Evolutionary conservation across 2,797 vertebrate species (phyloP).

Genomic region (Periophthalmus magnuspinnatus): DNA sequence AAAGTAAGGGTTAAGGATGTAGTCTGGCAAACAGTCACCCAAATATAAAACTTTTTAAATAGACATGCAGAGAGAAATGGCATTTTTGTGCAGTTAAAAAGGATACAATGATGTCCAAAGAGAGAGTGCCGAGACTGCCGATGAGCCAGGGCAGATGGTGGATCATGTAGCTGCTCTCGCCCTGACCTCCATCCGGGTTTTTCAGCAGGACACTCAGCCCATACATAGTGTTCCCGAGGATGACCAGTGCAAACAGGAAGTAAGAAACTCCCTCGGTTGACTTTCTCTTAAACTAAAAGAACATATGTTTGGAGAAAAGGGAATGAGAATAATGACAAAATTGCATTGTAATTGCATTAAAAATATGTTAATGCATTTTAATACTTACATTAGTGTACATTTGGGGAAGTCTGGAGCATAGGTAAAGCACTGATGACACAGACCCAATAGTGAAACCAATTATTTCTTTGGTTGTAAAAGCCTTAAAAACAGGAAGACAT

Average conservation of each 20-base stretch:
- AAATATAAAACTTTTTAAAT: background rate
- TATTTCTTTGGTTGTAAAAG: constrained; percentile 84
- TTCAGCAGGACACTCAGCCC: constrained; percentile 91
- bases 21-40: background rate
- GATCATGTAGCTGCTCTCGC: constrained; percentile 81
- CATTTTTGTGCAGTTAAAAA: constrained; percentile 53
- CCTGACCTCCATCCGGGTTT: constrained; percentile 83
- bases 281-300: constrained; percentile 83
- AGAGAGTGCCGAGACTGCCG: constrained; percentile 91
- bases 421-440: constrained; percentile 87
- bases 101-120: constrained; percentile 89
- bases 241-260: constrained; percentile 90
- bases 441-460: constrained; percentile 88
- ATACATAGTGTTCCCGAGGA: constrained; percentile 89
- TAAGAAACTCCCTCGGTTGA: constrained; percentile 90
- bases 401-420: constrained; percentile 90
- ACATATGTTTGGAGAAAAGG: background rate
- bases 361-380: background rate
- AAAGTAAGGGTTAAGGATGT: constrained; percentile 58
- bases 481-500: constrained; percentile 65
- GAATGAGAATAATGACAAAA: too few relatives aligned
- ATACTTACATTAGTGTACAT: constrained; percentile 91
- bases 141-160: constrained; percentile 96
- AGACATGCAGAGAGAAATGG: background rate
- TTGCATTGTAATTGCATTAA: too few relatives aligned